Base-by-base conservation (phyloP, 2,888 invertebrate genomes). In the Tipula confusa region DNA sequence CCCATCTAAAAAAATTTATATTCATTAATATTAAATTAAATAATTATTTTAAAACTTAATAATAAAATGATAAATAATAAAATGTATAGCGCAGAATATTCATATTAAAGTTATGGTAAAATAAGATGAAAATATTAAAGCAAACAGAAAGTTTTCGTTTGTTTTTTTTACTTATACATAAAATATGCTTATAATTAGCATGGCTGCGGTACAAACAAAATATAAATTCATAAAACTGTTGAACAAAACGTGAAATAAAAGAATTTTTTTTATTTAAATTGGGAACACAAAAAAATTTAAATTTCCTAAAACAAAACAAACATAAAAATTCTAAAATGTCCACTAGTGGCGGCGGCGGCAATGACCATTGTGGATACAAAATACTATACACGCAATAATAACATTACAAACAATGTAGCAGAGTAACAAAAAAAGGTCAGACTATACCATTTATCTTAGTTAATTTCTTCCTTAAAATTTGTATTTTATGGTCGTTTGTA, bases 81-180 rank as follows among this genome's bases (percentile, higher is more conserved):
- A n/a, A n/a, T n/a, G n/a, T n/a, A n/a, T n/a, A n/a, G n/a, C n/a
- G 64, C 24, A 64, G 24, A 64, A 18, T 64, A 64, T 64, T 64
- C 64, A 64, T 64, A 24, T 64, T 64, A 7, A 24, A 64, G 24
- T 64, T 18, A n/a, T n/a, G n/a, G 18, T 24, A 24, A 24, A 64
- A 64, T 24, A 24, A 18, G 64, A 64, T 64, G 64, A 64, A 64
- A 64, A 24, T 24, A 64, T 64, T 64, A 24, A 64, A 64, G 64
- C 64, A 64, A 64, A 64, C 64, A 64, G 9, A 64, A 64, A 64
- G 64, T 64, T 64, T 64, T n/a, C n/a, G n/a, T n/a, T n/a, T n/a
- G n/a, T n/a, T 64, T 64, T 48, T 64, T 64, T 64, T 13, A 13
- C 4, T 38, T 38, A 7, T 18, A 64, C 18, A 64, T 64, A 64